Evolutionary conservation across 1,140 invertebrate genomes (phyloP), one percentile per base, ranked within the genome.

Genomic region (Steinernema khuongi): DNA sequence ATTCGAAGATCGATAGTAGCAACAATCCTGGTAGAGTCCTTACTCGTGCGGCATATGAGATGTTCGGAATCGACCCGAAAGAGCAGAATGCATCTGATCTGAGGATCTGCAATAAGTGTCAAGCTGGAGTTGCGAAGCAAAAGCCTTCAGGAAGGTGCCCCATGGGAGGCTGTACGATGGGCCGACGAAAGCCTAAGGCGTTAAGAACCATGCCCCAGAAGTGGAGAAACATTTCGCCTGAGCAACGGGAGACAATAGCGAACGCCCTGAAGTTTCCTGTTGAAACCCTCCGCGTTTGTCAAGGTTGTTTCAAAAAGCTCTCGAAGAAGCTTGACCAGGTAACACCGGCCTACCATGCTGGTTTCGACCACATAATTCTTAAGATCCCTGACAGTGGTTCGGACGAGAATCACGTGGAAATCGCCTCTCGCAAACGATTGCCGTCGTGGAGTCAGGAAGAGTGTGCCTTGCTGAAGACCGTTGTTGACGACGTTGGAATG

Each of bases 11-110:
- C 19, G 70, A 71, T 26, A 69, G 68, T 28, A 50, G n/a, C 30
- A 31, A 31, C 41, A 71, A 71, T 69, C 70, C 70, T 4, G 70
- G 70, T 18, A 7, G 70, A 41, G 70, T 71, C 7, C 26, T 71
- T 14, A 71, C 70, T 2, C 70, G 70, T 31, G 31, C 70, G 2
- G 31, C 31, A 7, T 71, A 71, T 60, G 70, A 71, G 26, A 33
- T 44, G 44, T 71, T 41, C 44, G 70, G 70, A 19, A 32, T 71
- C n/a, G 70, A 71, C 44, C 41, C 70, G 11, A 44, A 31, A 22
- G 41, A 71, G 18, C 41, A 31, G 18, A 71, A 67, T 26, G 41
- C 70, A 14, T 11, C 31, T 18, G 70, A 71, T 28, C n/a, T 67
- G 4, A 32, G 70, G 30, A 70, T 71, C 7, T 71, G 70, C 26